phyloP scores from a whole-genome alignment of 2,888 invertebrate species.

The Buathra laborator region DNA sequence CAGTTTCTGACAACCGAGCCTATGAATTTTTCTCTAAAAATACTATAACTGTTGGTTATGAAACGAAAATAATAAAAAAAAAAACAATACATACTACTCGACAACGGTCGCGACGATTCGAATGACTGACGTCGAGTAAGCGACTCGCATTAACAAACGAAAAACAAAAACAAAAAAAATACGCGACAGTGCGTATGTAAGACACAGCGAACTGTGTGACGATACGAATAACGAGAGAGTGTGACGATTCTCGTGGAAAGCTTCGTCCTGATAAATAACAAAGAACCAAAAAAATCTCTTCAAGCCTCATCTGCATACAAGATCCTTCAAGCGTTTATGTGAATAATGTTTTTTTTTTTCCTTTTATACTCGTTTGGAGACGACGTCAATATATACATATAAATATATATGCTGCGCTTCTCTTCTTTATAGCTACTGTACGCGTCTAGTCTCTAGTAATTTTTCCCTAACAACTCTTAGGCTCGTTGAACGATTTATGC shows the following conservation, averaged over 20 bases:
- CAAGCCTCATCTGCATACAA: slow-evolving; percentile 45
- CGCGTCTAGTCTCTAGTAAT: slow-evolving; percentile 29
- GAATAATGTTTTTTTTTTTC: slow-evolving; percentile 23
- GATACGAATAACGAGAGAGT: slow-evolving; percentile 30
- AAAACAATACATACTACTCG: slow-evolving; percentile 44
- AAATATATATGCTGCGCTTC: slow-evolving; percentile 49
- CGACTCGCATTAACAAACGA: slow-evolving; percentile 45
- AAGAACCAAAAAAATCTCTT: slow-evolving; percentile 56
- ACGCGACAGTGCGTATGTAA: slow-evolving; percentile 30
- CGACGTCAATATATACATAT: slow-evolving; percentile 1
- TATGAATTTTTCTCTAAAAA: slow-evolving; percentile 37
- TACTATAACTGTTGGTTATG: slow-evolving; percentile 38
- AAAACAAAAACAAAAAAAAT: slow-evolving; percentile 11
- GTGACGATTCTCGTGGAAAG: slow-evolving; percentile 30
- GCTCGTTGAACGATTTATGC: slow-evolving; percentile 36
- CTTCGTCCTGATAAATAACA: slow-evolving; percentile 64
- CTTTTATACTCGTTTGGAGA: slow-evolving; percentile 45
- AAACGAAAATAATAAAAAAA: slow-evolving; percentile 27
- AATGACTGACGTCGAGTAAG: slow-evolving; percentile 36
- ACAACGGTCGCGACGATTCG: slow-evolving; percentile 43
- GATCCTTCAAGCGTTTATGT: slow-evolving; percentile 49
- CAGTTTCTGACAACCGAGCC: slow-evolving; percentile 44
- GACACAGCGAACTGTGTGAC: slow-evolving; percentile 42
- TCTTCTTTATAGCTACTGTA: slow-evolving; percentile 50
- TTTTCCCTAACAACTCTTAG: slow-evolving; percentile 63